Percentiles rank a stretch among this genome's conserved stretches.
These are phyloP conservation scores for Chaenogobius annularis DNA, from an alignment of 2,113 vertebrate genomes.

Conservation along the genomic window DNA sequence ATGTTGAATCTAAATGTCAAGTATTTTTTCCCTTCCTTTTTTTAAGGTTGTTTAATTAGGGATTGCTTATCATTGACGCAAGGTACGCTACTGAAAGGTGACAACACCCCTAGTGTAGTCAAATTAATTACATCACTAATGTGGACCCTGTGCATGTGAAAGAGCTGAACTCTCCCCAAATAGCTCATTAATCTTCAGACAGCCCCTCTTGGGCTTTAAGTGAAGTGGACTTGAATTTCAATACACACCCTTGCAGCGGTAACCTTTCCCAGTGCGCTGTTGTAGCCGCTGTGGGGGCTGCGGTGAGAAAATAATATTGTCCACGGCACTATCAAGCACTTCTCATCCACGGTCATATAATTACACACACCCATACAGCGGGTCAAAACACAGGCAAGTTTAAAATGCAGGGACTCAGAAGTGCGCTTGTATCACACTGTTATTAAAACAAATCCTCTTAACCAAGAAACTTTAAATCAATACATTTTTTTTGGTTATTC, in stretches of 20 bases:
- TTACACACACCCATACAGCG: constrained; percentile 67
- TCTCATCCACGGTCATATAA: constrained; percentile 59
- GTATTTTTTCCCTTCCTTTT: constrained; percentile 43
- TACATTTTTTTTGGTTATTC: neutral
- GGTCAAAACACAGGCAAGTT: constrained; percentile 50
- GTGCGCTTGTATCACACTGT: constrained; percentile 50
- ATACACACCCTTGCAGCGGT: constrained; percentile 60
- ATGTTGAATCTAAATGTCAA: constrained; percentile 72
- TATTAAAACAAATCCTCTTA: constrained; percentile 44
- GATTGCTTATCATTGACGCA: constrained; percentile 79
- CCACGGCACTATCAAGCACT: constrained; percentile 52
- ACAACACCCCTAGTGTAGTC: constrained; percentile 82
- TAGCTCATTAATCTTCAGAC: constrained; percentile 89
- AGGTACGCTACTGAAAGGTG: constrained; percentile 65
- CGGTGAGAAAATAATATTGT: constrained; percentile 67
- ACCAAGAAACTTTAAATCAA: constrained; percentile 51
- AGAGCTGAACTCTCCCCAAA: constrained; percentile 82
- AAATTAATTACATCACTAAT: constrained; percentile 87
- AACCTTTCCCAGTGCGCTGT: constrained; percentile 53
- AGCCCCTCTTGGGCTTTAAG: constrained; percentile 69
- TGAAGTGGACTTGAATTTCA: constrained; percentile 78
- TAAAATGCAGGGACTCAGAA: constrained; percentile 37
- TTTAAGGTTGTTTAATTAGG: constrained; percentile 83
- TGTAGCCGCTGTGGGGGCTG: constrained; percentile 42
- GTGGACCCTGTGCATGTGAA: constrained; percentile 76